phyloP scores from a whole-genome alignment of 1,140 invertebrate genomes.

The Lasaia peninsularis region DNA sequence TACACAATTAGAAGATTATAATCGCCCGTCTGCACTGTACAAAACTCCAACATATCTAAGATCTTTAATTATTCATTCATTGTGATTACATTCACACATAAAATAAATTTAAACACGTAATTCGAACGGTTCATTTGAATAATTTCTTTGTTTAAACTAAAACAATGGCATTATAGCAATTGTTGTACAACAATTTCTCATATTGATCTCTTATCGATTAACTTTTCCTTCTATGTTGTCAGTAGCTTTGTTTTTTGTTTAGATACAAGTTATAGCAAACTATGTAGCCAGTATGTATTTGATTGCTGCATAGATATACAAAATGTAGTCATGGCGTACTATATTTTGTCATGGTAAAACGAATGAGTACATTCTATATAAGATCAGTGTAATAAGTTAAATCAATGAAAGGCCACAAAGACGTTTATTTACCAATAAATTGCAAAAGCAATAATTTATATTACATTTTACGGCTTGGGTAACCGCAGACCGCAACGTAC shows the following conservation, averaged over 20 bases:
- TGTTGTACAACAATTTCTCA: conserved; percentile 13
- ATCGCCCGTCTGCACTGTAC: background rate
- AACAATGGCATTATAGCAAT: background rate
- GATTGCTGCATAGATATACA: too few relatives aligned
- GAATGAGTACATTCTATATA: too few relatives aligned
- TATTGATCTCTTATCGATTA: conserved; percentile 8
- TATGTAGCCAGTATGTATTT: too few relatives aligned
- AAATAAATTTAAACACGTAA: conserved; percentile 8
- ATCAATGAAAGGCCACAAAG: background rate
- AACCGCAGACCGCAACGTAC: conserved; percentile 1
- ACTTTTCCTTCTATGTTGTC: too few relatives aligned
- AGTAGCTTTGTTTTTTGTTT: too few relatives aligned
- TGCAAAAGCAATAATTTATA: conserved; percentile 1
- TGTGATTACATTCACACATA: conserved; percentile 5
- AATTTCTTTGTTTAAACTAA: conserved; percentile 15
- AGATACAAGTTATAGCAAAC: too few relatives aligned
- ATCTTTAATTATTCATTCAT: background rate
- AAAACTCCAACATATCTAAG: background rate
- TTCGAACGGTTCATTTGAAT: conserved; percentile 13
- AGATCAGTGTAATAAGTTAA: background rate
- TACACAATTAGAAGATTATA: background rate
- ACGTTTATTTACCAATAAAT: conserved; percentile 13
- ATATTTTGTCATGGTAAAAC: too few relatives aligned
- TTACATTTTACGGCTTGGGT: background rate
- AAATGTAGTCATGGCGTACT: too few relatives aligned